Conservation (phyloP, 2,113 vertebrate genomes). For the Panurus biarmicus region DNA sequence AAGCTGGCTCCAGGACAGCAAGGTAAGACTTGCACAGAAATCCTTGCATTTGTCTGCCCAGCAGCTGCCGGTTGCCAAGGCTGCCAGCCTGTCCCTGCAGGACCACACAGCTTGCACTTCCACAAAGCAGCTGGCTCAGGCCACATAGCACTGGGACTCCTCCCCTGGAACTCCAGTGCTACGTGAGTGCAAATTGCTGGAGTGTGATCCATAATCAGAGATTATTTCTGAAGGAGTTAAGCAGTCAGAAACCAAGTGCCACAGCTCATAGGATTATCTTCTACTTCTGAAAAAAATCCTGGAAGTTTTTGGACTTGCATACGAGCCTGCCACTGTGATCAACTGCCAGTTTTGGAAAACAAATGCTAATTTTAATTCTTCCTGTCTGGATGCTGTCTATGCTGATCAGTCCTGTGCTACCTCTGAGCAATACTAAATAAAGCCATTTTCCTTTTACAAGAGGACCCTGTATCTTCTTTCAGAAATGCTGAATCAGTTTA, state of each 20-base stretch:
- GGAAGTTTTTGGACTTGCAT: not conserved
- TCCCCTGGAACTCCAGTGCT: not conserved
- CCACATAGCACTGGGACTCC: accelerated
- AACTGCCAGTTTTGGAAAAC: not conserved
- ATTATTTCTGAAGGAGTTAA: not conserved
- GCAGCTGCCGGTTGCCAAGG: not conserved
- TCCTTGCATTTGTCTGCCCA: not conserved
- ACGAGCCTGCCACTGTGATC: not conserved
- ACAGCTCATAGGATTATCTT: not conserved
- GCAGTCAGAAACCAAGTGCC: not conserved
- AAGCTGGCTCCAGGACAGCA: not conserved
- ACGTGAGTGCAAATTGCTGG: not conserved
- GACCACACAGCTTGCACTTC: not conserved
- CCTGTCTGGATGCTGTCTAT: not conserved
- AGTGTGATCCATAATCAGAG: not conserved
- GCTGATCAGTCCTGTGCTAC: slow-evolving; percentile 8
- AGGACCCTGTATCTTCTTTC: not conserved
- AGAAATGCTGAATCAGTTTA: not conserved
- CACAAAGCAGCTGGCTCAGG: not conserved
- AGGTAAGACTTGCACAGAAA: not conserved
- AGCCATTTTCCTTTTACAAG: not conserved
- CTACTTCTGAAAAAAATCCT: not conserved
- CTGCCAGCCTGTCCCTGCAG: not conserved
- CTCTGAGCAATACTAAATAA: slow-evolving; percentile 36
- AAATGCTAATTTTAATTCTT: not conserved